These are phyloP conservation scores for Micropterix aruncella DNA, from an alignment of 2,888 invertebrate genomes.

Conservation along the genomic window DNA sequence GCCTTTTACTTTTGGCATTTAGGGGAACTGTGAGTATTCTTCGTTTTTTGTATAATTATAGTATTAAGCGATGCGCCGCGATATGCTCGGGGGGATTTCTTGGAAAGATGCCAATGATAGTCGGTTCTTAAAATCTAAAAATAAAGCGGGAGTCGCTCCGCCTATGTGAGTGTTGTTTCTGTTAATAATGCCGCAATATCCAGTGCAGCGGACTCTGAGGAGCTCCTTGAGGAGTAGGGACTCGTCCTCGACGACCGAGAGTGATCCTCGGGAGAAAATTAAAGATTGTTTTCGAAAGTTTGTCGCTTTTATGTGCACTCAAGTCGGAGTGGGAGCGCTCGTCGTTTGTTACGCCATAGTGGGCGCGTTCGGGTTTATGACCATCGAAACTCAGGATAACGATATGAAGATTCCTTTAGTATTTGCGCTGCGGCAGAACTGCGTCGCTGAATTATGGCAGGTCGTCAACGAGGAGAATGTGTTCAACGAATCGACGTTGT, in stretches of 20 bases:
- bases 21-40: too few relatives aligned
- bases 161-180: too few relatives aligned
- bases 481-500: constrained; percentile 53
- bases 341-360: constrained; percentile 79
- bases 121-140: too few relatives aligned
- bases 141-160: too few relatives aligned
- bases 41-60: too few relatives aligned
- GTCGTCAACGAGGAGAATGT: constrained; percentile 51
- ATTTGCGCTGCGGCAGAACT: constrained; percentile 34
- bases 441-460: constrained; percentile 52
- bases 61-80: too few relatives aligned
- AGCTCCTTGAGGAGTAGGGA: constrained; percentile 46
- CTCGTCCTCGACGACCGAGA: constrained; percentile 50
- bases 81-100: too few relatives aligned
- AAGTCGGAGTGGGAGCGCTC: constrained; percentile 78
- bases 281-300: constrained; percentile 78
- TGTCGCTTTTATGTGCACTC: constrained; percentile 85
- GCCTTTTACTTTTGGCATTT: too few relatives aligned
- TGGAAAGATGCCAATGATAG: too few relatives aligned
- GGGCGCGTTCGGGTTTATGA: constrained; percentile 69
- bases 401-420: constrained; percentile 36
- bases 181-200: background rate
- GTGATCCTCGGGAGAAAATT: constrained; percentile 59
- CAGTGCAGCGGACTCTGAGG: background rate
- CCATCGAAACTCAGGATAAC: constrained; percentile 54